Percentiles rank a stretch among this genome's conserved stretches.
Conservation (phyloP, 2,113 vertebrate species). For the Donacobius atricapilla region DNA sequence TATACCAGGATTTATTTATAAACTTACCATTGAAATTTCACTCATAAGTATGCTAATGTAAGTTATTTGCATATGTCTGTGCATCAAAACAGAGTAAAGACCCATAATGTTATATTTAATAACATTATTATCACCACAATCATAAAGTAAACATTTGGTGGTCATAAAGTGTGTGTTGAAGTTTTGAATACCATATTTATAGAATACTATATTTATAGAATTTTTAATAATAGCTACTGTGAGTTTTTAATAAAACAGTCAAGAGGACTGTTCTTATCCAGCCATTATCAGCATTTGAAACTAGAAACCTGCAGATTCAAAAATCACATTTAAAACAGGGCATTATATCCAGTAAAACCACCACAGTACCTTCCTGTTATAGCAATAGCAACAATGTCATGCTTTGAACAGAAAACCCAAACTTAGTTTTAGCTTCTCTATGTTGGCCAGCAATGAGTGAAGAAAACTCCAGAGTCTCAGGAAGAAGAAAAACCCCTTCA, state of each 20-base stretch:
- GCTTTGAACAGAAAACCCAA: not conserved
- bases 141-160: not conserved
- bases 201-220: not conserved
- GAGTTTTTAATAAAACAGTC: not conserved
- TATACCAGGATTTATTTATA: slow-evolving; percentile 45
- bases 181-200: not conserved
- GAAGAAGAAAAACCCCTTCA: not conserved
- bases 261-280: not conserved
- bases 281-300: not conserved
- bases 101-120: not conserved
- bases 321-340: not conserved
- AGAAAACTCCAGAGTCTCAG: not conserved
- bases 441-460: not conserved
- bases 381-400: not conserved
- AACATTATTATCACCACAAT: not conserved
- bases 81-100: slow-evolving; percentile 1
- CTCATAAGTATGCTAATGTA: slow-evolving; percentile 48
- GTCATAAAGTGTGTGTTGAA: not conserved
- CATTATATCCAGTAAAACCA: not conserved
- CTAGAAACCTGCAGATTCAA: not conserved
- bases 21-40: slow-evolving; percentile 47
- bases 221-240: not conserved
- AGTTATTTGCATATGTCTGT: slow-evolving; percentile 33
- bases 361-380: not conserved
- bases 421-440: not conserved